These are phyloP conservation scores for Artemia sinica DNA, from an alignment of 2,888 invertebrate genomes.

Conservation along the genomic window DNA sequence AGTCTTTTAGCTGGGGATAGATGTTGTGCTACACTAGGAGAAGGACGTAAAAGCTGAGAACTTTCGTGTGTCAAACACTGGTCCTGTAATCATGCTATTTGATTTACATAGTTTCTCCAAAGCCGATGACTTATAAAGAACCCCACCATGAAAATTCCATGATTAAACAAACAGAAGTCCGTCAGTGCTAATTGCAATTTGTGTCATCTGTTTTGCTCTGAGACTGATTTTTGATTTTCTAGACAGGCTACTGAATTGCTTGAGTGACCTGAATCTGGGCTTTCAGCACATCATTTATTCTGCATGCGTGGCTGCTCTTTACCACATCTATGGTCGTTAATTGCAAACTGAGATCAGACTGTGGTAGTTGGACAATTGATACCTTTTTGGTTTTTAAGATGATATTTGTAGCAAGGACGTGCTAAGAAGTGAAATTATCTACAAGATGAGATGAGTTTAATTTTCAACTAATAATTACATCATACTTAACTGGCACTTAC, in stretches of 20 bases:
- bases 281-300: background rate
- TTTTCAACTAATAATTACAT: too few relatives aligned
- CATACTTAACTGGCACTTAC: too few relatives aligned
- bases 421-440: background rate
- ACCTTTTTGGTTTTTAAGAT: background rate
- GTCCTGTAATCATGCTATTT: constrained; percentile 6
- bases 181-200: background rate
- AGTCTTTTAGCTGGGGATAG: too few relatives aligned
- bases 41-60: constrained; percentile 10
- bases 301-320: constrained; percentile 2
- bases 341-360: constrained; percentile 3
- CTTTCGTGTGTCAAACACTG: background rate
- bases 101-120: background rate
- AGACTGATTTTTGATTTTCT: background rate
- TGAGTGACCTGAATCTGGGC: background rate
- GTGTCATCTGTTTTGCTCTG: background rate
- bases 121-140: background rate
- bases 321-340: background rate
- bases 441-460: too few relatives aligned
- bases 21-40: background rate
- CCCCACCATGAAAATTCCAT: background rate
- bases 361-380: background rate
- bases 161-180: background rate
- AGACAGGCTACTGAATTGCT: background rate
- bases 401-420: constrained; percentile 1